Conservation (phyloP, 2,888 invertebrate genomes). For the Callimorpha dominula region DNA sequence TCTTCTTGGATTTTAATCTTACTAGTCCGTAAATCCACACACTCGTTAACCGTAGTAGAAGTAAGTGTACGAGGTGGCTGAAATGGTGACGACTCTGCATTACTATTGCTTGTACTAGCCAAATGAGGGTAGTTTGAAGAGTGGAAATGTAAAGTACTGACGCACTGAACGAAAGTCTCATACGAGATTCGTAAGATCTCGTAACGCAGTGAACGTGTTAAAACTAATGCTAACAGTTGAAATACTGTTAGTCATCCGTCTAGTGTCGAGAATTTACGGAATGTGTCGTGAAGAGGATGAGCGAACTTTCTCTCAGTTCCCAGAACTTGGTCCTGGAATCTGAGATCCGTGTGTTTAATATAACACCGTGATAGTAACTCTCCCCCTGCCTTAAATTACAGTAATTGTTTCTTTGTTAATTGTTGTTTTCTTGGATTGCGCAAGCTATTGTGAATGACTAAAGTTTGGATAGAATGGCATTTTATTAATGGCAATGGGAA, state of each 20-base stretch:
- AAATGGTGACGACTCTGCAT: no score
- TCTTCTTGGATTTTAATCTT: no score
- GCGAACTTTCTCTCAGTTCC: conserved; percentile 26
- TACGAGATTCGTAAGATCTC: no score
- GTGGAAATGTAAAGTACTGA: no score
- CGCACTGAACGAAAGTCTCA: no score
- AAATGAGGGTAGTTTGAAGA: no score
- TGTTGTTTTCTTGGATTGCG: conserved; percentile 45
- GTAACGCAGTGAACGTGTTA: no score
- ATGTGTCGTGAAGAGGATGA: conserved; percentile 35
- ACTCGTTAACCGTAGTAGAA: no score
- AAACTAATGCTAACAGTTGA: not conserved
- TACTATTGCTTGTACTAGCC: no score
- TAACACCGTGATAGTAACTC: conserved; percentile 17
- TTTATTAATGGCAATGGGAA: not conserved
- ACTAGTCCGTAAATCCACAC: no score
- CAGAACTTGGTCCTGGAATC: conserved; percentile 16
- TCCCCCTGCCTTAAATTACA: not conserved
- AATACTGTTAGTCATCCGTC: conserved; percentile 10
- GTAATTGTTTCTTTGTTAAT: conserved; percentile 24
- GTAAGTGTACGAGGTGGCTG: no score
- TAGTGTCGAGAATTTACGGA: conserved; percentile 13
- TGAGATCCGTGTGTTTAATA: conserved; percentile 25
- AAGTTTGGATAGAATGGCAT: not conserved
- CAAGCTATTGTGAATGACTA: conserved; percentile 14